Percentiles rank a stretch among this genome's conserved stretches.
Evolutionary conservation across 2,888 invertebrate species (phyloP).

Genomic region (Alcis repandata): DNA sequence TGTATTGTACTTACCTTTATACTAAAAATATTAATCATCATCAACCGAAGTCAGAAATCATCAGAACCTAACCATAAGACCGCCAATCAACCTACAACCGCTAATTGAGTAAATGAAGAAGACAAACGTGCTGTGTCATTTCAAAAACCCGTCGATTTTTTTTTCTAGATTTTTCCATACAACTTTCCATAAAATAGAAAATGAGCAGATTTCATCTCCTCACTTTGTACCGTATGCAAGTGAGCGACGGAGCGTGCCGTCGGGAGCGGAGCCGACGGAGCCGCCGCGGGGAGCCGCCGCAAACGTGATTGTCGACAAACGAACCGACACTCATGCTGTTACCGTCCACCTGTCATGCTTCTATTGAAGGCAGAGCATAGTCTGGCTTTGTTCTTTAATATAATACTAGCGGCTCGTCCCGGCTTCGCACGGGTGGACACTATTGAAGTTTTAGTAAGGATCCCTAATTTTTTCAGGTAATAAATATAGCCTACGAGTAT

Average conservation of each 20-base stretch:
- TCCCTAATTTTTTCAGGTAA: no score
- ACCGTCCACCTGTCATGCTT: conserved; percentile 70
- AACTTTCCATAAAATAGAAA: not conserved
- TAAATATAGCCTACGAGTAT: no score
- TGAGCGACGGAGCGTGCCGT: conserved; percentile 53
- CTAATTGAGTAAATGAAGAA: no score
- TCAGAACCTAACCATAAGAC: no score
- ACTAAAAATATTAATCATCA: no score
- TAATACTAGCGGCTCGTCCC: not conserved
- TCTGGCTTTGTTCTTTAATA: not conserved
- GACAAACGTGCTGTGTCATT: no score
- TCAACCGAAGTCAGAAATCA: no score
- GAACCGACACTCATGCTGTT: conserved; percentile 73
- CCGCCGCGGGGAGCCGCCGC: conserved; percentile 68
- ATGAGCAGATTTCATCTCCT: conserved; percentile 49
- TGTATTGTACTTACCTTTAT: no score
- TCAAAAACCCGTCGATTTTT: no score
- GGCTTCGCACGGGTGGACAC: no score
- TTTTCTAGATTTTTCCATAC: not conserved
- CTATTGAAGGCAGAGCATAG: conserved; percentile 5
- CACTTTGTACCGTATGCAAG: conserved; percentile 41
- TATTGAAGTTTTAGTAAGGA: no score
- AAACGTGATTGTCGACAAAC: conserved; percentile 82
- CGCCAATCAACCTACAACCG: no score
- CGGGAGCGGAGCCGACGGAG: conserved; percentile 31